Base-by-base conservation (phyloP, 2,888 invertebrate species). In the Heliconius sara region DNA sequence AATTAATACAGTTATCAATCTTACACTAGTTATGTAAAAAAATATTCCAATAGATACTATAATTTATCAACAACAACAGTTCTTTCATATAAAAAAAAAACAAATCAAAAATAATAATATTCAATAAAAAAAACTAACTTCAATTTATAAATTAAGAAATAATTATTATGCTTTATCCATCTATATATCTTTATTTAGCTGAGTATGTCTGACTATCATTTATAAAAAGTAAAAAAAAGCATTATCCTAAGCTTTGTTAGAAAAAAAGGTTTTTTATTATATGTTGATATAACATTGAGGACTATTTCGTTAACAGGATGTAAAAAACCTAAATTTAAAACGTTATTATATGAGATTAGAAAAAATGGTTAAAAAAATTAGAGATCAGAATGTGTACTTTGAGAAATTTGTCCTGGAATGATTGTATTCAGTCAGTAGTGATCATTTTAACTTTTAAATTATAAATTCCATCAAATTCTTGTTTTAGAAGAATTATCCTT, bases 401-500 rank as follows among this genome's bases (percentile, higher is more conserved):
- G 25, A 74, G 30, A 79, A 60, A 77, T 30, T 75, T 78, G 83
- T 83, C 71, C 83, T 80, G 83, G 85, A 83, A 84, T 85, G 83
- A 83, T 79, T 80, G 5, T 78, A 77, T 73, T 84, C 85, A 84
- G 83, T 85, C 85, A 80, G 80, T 60, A 80, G 65, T 80, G 30
- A 60, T 76, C 34, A 76, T 63, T 66, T 74, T 19, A 57, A 70
- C 34, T 39, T 12, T 12, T 63, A 19, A 68, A 63, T 65, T 70
- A 10, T 39, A 12, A 63, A 63, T 30, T 66, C 19, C 70, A 68
- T 93, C 92, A 96, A 84, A 96, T 96, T 87, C 96, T 92, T 68
- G 96, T 95, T 85, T 95, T 96, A 12, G 96, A 96, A 7, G 95
- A 94, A 80, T 96, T 96, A 57, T 96, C 94, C 89, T 97, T 97